Conservation (phyloP, 2,888 invertebrate genomes). For the Scrobipalpa atriplicella region DNA sequence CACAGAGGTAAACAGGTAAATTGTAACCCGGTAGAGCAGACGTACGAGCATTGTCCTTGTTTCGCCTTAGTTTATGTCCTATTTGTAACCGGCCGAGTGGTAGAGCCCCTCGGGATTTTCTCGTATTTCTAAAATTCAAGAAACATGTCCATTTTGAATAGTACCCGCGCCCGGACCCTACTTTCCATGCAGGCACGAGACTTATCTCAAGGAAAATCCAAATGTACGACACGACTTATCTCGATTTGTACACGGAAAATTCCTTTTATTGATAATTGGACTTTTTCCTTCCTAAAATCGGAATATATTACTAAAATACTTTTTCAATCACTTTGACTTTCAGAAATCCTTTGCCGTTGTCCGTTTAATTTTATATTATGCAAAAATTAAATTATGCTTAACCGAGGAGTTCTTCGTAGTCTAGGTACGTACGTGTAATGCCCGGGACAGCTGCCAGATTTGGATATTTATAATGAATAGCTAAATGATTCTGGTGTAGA, state of each 20-base stretch:
- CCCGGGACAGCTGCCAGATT: too few species aligned
- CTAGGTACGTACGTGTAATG: too few species aligned
- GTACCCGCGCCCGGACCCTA: conserved; percentile 40
- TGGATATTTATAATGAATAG: too few species aligned
- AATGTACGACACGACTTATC: conserved; percentile 17
- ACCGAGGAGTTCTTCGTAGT: too few species aligned
- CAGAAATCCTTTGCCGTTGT: background rate
- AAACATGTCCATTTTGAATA: conserved; percentile 46
- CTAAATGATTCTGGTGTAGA: too few species aligned
- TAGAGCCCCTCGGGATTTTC: conserved; percentile 40
- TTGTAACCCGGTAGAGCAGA: background rate
- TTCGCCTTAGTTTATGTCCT: conserved; percentile 25
- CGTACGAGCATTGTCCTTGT: conserved; percentile 23
- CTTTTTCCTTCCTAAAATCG: too few species aligned
- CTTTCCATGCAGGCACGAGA: conserved; percentile 39
- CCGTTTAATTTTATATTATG: background rate
- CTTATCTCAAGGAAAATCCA: conserved; percentile 37
- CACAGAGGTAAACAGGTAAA: conserved; percentile 20
- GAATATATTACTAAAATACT: too few species aligned
- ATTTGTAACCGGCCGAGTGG: conserved; percentile 30
- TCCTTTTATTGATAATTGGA: background rate
- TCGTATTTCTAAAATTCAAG: conserved; percentile 39
- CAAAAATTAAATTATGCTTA: too few species aligned
- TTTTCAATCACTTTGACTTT: too few species aligned
- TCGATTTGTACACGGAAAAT: background rate